These are phyloP conservation scores for Caranx ignobilis DNA, from an alignment of 2,113 vertebrate species.

Conservation along the genomic window DNA sequence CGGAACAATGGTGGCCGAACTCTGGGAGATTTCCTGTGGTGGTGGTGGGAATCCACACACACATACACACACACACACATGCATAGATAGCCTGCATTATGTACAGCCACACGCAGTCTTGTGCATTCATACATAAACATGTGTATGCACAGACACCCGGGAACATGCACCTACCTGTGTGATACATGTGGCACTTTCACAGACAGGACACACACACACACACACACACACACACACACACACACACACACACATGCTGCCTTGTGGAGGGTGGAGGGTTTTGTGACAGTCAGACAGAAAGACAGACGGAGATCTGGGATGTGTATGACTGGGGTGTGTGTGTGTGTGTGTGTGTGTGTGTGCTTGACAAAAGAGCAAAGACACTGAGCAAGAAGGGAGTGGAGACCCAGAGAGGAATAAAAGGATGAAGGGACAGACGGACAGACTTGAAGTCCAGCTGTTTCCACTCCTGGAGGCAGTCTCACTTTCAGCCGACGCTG, in stretches of 20 bases:
- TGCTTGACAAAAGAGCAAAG: slow-evolving; percentile 53
- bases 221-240: not conserved
- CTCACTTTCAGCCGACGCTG: not conserved
- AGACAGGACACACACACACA: not conserved
- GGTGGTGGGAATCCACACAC: slow-evolving; percentile 21
- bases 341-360: slow-evolving; percentile 14
- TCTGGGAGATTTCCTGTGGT: slow-evolving; percentile 64
- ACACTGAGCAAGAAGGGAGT: slow-evolving; percentile 23
- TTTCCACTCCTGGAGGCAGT: slow-evolving; percentile 39
- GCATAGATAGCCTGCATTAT: not conserved
- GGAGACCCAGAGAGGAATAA: slow-evolving; percentile 37
- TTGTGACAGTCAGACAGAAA: slow-evolving; percentile 21
- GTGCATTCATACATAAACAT: not conserved
- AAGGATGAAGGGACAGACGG: slow-evolving; percentile 36
- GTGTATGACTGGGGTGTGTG: slow-evolving; percentile 8
- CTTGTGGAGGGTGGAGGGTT: slow-evolving; percentile 23
- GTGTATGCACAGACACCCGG: not conserved
- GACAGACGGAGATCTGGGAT: slow-evolving; percentile 21
- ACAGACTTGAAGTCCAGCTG: slow-evolving; percentile 50
- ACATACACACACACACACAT: not conserved
- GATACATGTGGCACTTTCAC: not conserved
- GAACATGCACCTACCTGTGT: slow-evolving; percentile 13
- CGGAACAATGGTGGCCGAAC: slow-evolving; percentile 65
- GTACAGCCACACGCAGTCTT: not conserved
- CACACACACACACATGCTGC: not conserved